Percentiles rank a stretch among this genome's conserved stretches.
phyloP scores from a whole-genome alignment of 37 sponge, comb jelly and placozoan species.

The Beroe forskalii region DNA sequence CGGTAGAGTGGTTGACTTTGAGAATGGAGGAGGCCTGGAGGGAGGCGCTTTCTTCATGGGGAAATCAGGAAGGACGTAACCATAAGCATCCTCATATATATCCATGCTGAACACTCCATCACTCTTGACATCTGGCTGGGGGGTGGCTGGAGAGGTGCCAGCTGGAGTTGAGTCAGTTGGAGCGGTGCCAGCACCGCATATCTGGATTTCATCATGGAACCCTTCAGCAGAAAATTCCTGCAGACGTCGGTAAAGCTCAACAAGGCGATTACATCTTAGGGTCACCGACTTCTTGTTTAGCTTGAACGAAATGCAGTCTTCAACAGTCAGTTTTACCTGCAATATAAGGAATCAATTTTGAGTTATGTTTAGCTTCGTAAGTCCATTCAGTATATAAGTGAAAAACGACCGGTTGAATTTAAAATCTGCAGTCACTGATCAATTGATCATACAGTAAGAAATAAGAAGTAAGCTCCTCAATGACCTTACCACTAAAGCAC shows the following conservation, averaged over 20 bases:
- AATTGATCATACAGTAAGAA: too few species aligned
- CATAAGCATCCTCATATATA: background rate
- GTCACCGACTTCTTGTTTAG: background rate
- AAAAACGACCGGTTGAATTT: too few species aligned
- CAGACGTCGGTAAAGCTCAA: slow-evolving; percentile 37
- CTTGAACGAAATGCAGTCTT: background rate
- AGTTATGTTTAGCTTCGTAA: too few species aligned
- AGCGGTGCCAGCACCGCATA: background rate
- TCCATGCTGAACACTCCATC: background rate
- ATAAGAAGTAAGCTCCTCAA: too few species aligned
- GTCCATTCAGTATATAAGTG: too few species aligned
- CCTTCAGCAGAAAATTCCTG: background rate
- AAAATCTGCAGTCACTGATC: too few species aligned
- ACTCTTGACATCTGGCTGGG: too few species aligned
- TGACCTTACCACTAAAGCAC: too few species aligned
- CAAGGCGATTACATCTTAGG: background rate
- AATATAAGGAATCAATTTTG: too few species aligned
- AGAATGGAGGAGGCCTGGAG: background rate
- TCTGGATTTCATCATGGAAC: background rate
- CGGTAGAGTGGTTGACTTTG: background rate
- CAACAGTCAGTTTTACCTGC: slow-evolving; percentile 51
- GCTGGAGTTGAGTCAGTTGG: background rate
- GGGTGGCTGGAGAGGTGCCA: background rate
- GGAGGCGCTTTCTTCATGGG: background rate
- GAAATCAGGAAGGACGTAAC: background rate